Evolutionary conservation across 2,113 vertebrate species (phyloP).

Genomic region (Otus sunia): DNA sequence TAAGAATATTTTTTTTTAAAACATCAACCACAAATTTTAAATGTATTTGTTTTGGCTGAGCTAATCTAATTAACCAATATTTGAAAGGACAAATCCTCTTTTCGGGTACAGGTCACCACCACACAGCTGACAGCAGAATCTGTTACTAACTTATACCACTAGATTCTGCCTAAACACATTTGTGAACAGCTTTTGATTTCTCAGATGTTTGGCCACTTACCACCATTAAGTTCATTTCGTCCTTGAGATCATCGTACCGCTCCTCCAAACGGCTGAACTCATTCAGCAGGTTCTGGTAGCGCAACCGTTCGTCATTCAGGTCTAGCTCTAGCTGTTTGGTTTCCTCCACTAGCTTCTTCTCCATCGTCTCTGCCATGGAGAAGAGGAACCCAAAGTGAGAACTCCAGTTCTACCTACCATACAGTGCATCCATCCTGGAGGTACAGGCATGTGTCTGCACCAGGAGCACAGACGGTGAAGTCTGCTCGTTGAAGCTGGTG

Average conservation of each 20-base stretch:
- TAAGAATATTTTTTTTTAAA: background rate
- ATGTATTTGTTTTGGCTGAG: background rate
- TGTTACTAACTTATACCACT: background rate
- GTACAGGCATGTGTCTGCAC: background rate
- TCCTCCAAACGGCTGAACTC: constrained; percentile 95
- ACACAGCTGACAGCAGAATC: background rate
- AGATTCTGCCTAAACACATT: background rate
- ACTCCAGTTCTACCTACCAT: background rate
- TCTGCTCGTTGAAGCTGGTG: background rate
- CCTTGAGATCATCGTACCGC: constrained; percentile 93
- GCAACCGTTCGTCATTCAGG: constrained; percentile 91
- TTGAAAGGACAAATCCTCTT: background rate
- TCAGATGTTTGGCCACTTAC: constrained; percentile 64
- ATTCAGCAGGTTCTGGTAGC: constrained; percentile 96
- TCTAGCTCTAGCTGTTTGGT: constrained; percentile 93
- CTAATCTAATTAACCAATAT: background rate
- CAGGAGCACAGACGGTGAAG: background rate
- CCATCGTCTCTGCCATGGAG: constrained; percentile 85
- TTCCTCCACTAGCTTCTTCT: constrained; percentile 86
- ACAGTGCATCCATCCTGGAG: background rate
- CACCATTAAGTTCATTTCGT: constrained; percentile 83
- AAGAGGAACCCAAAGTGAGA: background rate
- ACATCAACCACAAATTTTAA: background rate
- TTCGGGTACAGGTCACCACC: background rate
- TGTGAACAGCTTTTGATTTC: background rate